Base-by-base conservation (phyloP, 1,140 invertebrate species). In the Philotrypesis tridentata region DNA sequence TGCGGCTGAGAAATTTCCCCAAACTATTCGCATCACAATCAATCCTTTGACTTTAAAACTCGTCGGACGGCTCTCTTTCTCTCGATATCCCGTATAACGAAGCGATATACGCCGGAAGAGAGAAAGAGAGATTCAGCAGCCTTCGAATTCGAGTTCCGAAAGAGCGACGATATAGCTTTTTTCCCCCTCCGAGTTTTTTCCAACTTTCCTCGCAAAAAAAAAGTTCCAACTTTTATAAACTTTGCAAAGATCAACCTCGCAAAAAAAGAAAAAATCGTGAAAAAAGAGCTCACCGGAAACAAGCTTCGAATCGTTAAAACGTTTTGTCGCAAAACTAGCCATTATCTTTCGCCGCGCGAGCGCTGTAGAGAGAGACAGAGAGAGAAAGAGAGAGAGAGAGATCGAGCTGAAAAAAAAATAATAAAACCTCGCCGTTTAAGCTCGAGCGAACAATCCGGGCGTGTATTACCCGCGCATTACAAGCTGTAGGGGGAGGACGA, bases 391-490 rank as follows among this genome's bases (percentile, higher is more conserved):
- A n/a, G n/a, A n/a, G n/a, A n/a, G n/a, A n/a, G n/a, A n/a, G n/a
- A n/a, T n/a, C n/a, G n/a, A n/a, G n/a, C n/a, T n/a, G n/a, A 65
- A 65, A 65, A 65, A 65, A 27, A 65, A 63, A 63, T 23, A 25
- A 63, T 63, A 63, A 65, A 65, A 65, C 33, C 72, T 63, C 37
- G n/a, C 27, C 63, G 17, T 40, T 71, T 40, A 29, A 72, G 71
- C 12, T 5, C 17, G n/a, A 67, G 40, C 73, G 31, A 80, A 80
- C 48, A 73, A 73, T 80, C 43, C 67, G 8, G 61, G 5, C 71
- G 17, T 29, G 33, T 48, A 65, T 23, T 80, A 65, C 33, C n/a
- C 25, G 3, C 29, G 40, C 55, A 81, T 81, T 68, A 75, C 72
- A 75, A 14, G 29, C 27, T 74, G 72, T 61, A 74, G 12, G 21